Conservation (phyloP, 2,113 vertebrate species). For the Pangasianodon hypophthalmus region DNA sequence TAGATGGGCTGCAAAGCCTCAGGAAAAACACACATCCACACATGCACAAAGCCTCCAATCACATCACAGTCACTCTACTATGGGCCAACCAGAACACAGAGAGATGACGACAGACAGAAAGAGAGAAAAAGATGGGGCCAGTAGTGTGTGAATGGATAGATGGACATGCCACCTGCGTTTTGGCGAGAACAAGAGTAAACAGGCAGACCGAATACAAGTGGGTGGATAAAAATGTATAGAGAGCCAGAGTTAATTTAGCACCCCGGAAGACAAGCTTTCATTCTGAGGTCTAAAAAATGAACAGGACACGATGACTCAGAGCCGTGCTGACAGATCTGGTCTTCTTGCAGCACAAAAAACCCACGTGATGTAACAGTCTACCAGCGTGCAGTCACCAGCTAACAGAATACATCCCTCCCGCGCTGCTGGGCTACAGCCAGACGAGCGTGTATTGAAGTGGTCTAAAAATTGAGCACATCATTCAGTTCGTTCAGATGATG, state of each 20-base stretch:
- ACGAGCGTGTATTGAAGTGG: neutral
- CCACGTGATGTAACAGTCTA: constrained; percentile 50
- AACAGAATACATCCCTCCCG: constrained; percentile 46
- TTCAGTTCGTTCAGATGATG: neutral
- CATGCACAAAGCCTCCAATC: neutral
- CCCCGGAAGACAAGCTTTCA: constrained; percentile 48
- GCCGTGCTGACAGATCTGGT: constrained; percentile 54
- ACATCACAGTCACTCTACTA: neutral
- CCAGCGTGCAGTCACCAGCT: constrained; percentile 50
- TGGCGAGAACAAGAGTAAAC: constrained; percentile 38
- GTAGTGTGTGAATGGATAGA: constrained; percentile 34
- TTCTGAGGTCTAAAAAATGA: constrained; percentile 46
- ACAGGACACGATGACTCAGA: constrained; percentile 56
- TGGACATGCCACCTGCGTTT: constrained; percentile 43
- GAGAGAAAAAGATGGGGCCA: too few relatives aligned
- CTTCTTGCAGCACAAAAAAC: constrained; percentile 54
- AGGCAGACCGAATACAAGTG: neutral
- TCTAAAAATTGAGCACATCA: neutral
- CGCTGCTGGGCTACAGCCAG: constrained; percentile 45
- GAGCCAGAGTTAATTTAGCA: constrained; percentile 52
- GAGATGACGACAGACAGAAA: neutral
- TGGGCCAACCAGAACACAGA: neutral
- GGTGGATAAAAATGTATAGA: constrained; percentile 7
- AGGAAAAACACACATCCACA: neutral
- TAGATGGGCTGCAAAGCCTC: neutral